phyloP scores from a whole-genome alignment of 2,797 vertebrate species.

The Halcyon badia region DNA sequence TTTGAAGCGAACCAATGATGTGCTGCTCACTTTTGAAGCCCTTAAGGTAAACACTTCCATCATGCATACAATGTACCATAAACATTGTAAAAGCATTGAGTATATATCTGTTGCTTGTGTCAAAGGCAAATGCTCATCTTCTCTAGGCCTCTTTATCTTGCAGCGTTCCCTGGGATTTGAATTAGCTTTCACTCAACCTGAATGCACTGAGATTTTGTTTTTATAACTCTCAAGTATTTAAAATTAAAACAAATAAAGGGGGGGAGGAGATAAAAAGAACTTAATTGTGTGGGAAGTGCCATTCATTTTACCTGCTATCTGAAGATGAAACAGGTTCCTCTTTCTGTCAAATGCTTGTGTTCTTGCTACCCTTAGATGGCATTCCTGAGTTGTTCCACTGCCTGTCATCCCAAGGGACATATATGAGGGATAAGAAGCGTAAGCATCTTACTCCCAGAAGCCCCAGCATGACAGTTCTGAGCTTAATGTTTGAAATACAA shows the following conservation, averaged over 20 bases:
- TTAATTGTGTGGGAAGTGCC: not conserved
- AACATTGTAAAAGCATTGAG: not conserved
- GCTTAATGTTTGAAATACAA: not conserved
- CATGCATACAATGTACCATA: not conserved
- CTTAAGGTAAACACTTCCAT: slow-evolving; percentile 88
- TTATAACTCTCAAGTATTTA: not conserved
- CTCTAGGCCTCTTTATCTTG: not conserved
- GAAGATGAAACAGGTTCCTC: not conserved
- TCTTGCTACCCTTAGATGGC: slow-evolving; percentile 5
- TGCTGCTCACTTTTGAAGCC: slow-evolving; percentile 97
- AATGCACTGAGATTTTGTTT: not conserved
- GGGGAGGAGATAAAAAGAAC: not conserved
- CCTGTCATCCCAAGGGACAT: not conserved
- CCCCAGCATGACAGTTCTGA: not conserved
- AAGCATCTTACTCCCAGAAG: not conserved
- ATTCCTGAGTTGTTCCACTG: not conserved
- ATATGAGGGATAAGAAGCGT: not conserved
- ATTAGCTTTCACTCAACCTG: not conserved
- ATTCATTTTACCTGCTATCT: not conserved
- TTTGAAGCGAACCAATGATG: slow-evolving; percentile 96
- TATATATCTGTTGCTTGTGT: fast-evolving
- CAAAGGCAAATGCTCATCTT: not conserved
- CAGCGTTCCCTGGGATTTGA: not conserved
- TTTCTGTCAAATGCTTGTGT: not conserved
- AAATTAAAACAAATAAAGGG: not conserved